A percentile compares a stretch with the other conserved stretches of the same genome.
These are phyloP conservation scores for Sebastes trivittatus DNA, from an alignment of 2,797 vertebrate genomes.

Conservation along the genomic window DNA sequence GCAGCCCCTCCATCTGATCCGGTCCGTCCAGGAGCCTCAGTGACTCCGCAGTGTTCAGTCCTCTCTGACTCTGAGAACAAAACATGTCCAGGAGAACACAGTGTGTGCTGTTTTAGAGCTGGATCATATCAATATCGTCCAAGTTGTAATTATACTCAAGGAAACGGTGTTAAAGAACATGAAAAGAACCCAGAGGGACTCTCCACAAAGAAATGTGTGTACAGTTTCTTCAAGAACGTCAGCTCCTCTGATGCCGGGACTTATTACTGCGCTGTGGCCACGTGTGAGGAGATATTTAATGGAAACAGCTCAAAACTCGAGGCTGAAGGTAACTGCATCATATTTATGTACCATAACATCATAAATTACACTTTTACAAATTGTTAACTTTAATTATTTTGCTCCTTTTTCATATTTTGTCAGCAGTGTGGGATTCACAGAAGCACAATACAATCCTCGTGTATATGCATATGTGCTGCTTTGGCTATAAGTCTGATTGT, in stretches of 20 bases:
- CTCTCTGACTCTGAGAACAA: not conserved
- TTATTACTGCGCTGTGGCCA: conserved; percentile 35
- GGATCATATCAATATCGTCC: not conserved
- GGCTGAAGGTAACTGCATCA: conserved; percentile 11
- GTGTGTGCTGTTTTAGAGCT: conserved; percentile 28
- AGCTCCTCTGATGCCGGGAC: conserved; percentile 27
- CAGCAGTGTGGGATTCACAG: not conserved
- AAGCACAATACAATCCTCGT: not conserved
- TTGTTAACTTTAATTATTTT: not conserved
- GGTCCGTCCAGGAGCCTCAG: not conserved
- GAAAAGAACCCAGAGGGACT: not conserved
- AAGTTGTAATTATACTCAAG: not conserved
- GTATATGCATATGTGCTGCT: conserved; percentile 5
- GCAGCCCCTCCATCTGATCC: not conserved
- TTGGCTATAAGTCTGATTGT: conserved; percentile 25
- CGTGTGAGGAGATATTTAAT: conserved; percentile 15
- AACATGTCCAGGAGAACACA: not conserved
- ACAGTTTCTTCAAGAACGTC: conserved; percentile 27
- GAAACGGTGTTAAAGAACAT: not conserved
- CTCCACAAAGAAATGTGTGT: conserved; percentile 6
- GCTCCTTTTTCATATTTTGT: not conserved
- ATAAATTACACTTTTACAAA: fast-evolving
- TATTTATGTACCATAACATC: not conserved
- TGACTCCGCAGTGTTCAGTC: conserved; percentile 28
- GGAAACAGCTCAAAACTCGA: not conserved